Base-by-base conservation (phyloP, 92 coral and sea anemone genomes). In the Porites rus region DNA sequence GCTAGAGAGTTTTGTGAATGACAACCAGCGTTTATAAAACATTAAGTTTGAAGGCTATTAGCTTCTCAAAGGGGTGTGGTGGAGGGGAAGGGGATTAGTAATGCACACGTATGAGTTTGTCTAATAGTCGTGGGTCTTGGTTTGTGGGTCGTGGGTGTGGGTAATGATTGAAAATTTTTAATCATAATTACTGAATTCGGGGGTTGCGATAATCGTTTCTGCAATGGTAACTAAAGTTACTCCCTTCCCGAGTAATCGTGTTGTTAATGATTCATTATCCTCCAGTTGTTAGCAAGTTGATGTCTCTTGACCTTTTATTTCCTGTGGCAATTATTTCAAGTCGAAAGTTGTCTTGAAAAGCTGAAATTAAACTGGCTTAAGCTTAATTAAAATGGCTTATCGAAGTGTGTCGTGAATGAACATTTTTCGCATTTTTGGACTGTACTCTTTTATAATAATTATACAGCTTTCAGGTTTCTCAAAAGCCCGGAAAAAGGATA, bases 141-240 rank as follows among this genome's bases (percentile, higher is more conserved):
- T n/a, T n/a, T n/a, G n/a, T n/a, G n/a, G n/a, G n/a, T n/a, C n/a
- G n/a, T n/a, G n/a, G n/a, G n/a, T n/a, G n/a, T n/a, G n/a, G n/a
- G n/a, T n/a, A n/a, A n/a, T n/a, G n/a, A n/a, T n/a, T n/a, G n/a
- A n/a, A n/a, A n/a, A n/a, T n/a, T n/a, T n/a, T n/a, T n/a, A n/a
- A n/a, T n/a, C n/a, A n/a, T n/a, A n/a, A n/a, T n/a, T 38, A 38
- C n/a, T 13, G 46, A 73, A 73, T 63, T 10, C 16, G 19, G 72
- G 12, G 72, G 62, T 79, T 65, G 53, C 14, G 20, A 25, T 21
- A 11, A 51, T 65, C 19, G 83, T 50, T 4, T 8, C 14, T 77
- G 79, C 66, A 77, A 68, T 68, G 52, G 19, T 53, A 69, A 65
- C 5, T 17, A 19, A 67, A 56, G 76, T 28, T 51, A 68, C 66